Base-by-base conservation (phyloP, 2,113 vertebrate genomes). In the Phaethornis superciliosus region DNA sequence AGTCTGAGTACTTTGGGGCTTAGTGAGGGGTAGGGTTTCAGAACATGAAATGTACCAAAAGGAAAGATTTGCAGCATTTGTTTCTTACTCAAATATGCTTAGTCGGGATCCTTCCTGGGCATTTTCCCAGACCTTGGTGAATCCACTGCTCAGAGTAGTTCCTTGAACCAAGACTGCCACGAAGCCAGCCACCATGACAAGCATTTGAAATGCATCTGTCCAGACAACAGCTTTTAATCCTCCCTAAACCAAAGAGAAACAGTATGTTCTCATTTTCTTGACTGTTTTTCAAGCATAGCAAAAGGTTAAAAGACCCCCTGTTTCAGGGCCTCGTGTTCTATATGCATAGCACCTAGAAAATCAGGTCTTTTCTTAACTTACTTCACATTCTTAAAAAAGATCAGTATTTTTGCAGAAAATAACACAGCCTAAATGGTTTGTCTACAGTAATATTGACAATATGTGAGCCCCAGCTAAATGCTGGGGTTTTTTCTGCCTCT, bases 151-250 rank as follows among this genome's bases (percentile, higher is more conserved):
- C 78, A 93, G 76, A n/a, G 74, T 62, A 11, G 97, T 97, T 88
- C 98, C 98, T 97, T 97, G 97, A 94, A 98, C 93, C 94, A 98
- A 95, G 92, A 98, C 98, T 0, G 97, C 91, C 75, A 98, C 60
- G 33, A 99, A 99, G 77, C 98, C 98, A 93, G 77, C 92, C 76
- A 99, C 74, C 98, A 98, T 99, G 81, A 98, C 97, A 63, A 98
- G 46, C 98, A 98, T 98, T 98, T 99, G 98, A 97, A 98, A 99
- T 32, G 98, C 98, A 94, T 99, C 98, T 88, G 98, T 98, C 99
- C 98, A 99, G 88, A 98, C 98, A 68, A 98, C 98, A 49, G 99
- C 98, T 95, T 98, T 98, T 93, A 99, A 87, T 86, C 98, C 98
- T 90, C 98, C 98, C 98, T 98, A 84, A 62, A 96, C 96, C 22